phyloP scores from a whole-genome alignment of 2,888 invertebrate species.

The Rugalucina vietnamica region DNA sequence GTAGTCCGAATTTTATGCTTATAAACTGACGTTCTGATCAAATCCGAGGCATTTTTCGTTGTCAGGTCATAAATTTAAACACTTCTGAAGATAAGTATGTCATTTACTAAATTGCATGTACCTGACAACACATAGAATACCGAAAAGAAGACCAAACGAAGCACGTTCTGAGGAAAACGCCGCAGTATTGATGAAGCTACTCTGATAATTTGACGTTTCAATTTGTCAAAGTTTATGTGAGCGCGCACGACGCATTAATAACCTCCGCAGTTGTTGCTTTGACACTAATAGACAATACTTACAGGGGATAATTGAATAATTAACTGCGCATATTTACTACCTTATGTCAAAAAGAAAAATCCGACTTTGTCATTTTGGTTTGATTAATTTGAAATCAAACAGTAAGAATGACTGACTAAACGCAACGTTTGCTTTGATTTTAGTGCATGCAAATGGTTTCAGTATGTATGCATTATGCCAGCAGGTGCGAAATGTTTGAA shows the following conservation, averaged over 20 bases:
- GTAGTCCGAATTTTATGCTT: not conserved
- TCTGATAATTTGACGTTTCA: not conserved
- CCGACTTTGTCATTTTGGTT: not conserved
- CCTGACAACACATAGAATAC: not conserved
- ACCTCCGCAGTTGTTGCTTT: not conserved
- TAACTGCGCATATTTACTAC: not conserved
- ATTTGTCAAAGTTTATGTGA: not conserved
- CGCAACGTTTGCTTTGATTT: too few species aligned
- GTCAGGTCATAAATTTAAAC: not conserved
- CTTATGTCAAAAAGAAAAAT: not conserved
- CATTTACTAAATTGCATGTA: not conserved
- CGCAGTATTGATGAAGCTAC: not conserved
- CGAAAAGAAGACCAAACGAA: not conserved
- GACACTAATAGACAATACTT: conserved; percentile 10
- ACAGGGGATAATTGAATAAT: conserved; percentile 6
- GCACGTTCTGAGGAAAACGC: not conserved
- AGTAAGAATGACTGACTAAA: too few species aligned
- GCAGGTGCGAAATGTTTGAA: too few species aligned
- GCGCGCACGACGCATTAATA: not conserved
- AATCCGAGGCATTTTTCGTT: not conserved
- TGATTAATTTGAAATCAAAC: too few species aligned
- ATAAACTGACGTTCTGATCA: not conserved
- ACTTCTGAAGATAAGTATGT: not conserved
- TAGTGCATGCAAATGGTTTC: too few species aligned
- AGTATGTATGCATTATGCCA: too few species aligned